Percentiles rank a stretch among this genome's conserved stretches.
phyloP scores from a whole-genome alignment of 2,888 invertebrate species.

The Linyphia triangularis region DNA sequence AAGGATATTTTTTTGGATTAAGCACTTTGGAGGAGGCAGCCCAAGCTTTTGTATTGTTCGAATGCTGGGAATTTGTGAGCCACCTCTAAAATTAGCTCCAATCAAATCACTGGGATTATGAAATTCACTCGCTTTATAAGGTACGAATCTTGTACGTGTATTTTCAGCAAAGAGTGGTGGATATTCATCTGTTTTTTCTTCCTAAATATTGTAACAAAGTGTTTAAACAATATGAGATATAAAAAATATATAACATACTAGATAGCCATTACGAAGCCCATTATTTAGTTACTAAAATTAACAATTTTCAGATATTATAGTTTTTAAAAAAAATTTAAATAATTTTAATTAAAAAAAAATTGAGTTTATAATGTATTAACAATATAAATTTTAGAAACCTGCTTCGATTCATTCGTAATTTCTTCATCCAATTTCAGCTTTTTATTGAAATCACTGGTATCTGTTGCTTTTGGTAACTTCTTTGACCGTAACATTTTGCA shows the following conservation, averaged over 20 bases:
- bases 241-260: neutral
- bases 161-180: slow-evolving; percentile 51
- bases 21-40: slow-evolving; percentile 2
- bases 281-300: no score
- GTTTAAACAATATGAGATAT: neutral
- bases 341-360: neutral
- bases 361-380: neutral
- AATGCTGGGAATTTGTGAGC: slow-evolving; percentile 33
- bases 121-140: slow-evolving; percentile 27
- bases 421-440: neutral
- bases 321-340: neutral
- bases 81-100: slow-evolving; percentile 58
- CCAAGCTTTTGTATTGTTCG: slow-evolving; percentile 12
- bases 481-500: neutral
- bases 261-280: no score
- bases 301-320: no score
- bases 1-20: slow-evolving; percentile 59
- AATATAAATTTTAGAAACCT: neutral
- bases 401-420: neutral
- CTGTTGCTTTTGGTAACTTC: neutral
- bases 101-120: slow-evolving; percentile 60
- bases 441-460: neutral
- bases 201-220: slow-evolving; percentile 1
- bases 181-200: slow-evolving; percentile 10
- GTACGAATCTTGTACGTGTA: slow-evolving; percentile 44